Evolutionary conservation across 2,797 vertebrate genomes (phyloP), one percentile per base, ranked within the genome.

Genomic region (Coranthus polyacanthus): DNA sequence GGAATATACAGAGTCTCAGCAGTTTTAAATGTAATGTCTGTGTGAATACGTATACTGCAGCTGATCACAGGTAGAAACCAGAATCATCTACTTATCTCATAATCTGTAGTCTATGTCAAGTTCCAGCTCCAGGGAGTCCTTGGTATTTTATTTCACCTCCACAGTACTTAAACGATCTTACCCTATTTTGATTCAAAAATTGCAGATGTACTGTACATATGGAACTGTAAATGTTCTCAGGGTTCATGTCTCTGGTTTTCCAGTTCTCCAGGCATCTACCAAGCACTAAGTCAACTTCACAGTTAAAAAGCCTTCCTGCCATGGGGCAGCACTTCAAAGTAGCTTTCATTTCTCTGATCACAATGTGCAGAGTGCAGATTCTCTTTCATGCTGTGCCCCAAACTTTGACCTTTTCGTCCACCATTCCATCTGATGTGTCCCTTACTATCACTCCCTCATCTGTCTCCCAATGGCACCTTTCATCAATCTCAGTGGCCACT

Each of bases 351-450:
- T 47, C 42, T 72, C 46, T 72, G 69, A 80, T 83, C 68, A 79
- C 53, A 16, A 57, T 15, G 7, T 10, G 42, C 52, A 3, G 18
- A 39, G 39, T 61, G 36, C 0, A n/a, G 46, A 76, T 78, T 58
- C 70, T 53, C 72, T 82, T 78, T 75, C 51, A 81, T 73, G 52
- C 51, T 1, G 24, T 20, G 53, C 37, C 38, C 51, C 52, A 61
- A 67, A 70, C 77, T 72, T 66, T 85, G 77, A 85, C 79, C 78
- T 75, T 80, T 75, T 70, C 9, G 13, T 66, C 57, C 63, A 50
- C 22, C 47, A 21, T 79, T 82, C 75, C 57, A 75, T 75, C 66
- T 78, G 70, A 75, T 32, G 58, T 54, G 75, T 75, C 75, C 59
- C 15, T 72, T 77, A 55, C 59, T 59, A 54, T 73, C 59, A 37